phyloP scores from a whole-genome alignment of 2,113 vertebrate genomes.

The Montifringilla adamsi region DNA sequence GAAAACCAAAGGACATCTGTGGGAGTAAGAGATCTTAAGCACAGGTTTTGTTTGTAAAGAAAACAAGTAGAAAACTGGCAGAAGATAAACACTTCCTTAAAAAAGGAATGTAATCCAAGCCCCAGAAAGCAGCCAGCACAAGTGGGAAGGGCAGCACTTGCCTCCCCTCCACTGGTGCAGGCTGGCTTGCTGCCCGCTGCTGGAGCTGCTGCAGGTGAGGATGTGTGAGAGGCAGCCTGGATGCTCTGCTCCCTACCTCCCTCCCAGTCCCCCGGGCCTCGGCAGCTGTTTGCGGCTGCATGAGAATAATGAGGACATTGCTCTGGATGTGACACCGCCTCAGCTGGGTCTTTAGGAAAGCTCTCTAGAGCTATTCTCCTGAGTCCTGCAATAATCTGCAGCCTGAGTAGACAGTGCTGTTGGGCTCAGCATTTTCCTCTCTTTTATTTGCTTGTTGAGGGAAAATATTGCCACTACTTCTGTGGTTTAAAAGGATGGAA shows the following conservation, averaged over 20 bases:
- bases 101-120: neutral
- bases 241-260: neutral
- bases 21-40: neutral
- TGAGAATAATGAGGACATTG: neutral
- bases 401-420: neutral
- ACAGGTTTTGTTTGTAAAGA: neutral
- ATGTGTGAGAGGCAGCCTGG: neutral
- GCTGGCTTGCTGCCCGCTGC: neutral
- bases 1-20: neutral
- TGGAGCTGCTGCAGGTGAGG: neutral
- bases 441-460: slow-evolving; percentile 1
- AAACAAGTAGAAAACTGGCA: neutral
- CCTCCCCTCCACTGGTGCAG: neutral
- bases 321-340: neutral
- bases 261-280: neutral
- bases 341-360: neutral
- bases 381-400: neutral
- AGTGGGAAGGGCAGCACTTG: neutral
- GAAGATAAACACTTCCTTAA: neutral
- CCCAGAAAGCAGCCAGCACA: neutral
- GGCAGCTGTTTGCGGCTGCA: neutral
- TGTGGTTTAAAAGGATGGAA: neutral
- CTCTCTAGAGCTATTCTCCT: neutral
- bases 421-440: neutral
- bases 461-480: neutral